Evolutionary conservation across 2,888 invertebrate species (phyloP).

Genomic region (Andrena marginata): DNA sequence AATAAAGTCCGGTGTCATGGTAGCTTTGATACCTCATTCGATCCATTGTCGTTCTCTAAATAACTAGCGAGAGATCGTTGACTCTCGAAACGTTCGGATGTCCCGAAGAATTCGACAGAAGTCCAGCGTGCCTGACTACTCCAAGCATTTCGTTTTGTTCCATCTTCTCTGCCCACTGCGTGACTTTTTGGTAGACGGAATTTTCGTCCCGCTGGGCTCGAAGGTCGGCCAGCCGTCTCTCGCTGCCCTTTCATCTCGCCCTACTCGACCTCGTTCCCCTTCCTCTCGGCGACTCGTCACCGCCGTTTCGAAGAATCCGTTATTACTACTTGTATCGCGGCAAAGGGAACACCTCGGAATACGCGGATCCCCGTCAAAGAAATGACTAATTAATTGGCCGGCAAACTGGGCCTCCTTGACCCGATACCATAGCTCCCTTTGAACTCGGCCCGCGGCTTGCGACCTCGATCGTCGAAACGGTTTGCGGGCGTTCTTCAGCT

Average conservation of each 20-base stretch:
- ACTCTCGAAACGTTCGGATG: background rate
- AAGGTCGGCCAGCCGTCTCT: background rate
- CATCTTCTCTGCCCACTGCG: background rate
- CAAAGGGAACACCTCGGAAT: conserved; percentile 46
- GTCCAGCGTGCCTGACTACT: background rate
- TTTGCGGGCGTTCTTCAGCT: background rate
- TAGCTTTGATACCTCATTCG: background rate
- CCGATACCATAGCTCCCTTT: conserved; percentile 37
- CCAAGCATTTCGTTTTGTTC: background rate
- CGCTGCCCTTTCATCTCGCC: conserved; percentile 25
- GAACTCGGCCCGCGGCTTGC: conserved; percentile 22
- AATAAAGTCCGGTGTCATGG: conserved; percentile 45
- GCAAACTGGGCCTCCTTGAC: conserved; percentile 45
- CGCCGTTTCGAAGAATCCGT: conserved; percentile 26
- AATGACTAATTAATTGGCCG: conserved; percentile 64
- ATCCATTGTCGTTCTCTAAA: background rate
- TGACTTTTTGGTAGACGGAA: background rate
- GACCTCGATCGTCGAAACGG: conserved; percentile 23
- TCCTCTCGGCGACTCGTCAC: background rate
- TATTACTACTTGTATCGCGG: conserved; percentile 58
- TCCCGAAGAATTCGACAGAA: background rate
- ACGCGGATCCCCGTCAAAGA: conserved; percentile 43
- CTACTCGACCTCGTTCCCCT: conserved; percentile 45
- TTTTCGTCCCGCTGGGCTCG: background rate
- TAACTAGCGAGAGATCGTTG: background rate